phyloP scores from a whole-genome alignment of 2,888 invertebrate species.

The Apamea anceps region DNA sequence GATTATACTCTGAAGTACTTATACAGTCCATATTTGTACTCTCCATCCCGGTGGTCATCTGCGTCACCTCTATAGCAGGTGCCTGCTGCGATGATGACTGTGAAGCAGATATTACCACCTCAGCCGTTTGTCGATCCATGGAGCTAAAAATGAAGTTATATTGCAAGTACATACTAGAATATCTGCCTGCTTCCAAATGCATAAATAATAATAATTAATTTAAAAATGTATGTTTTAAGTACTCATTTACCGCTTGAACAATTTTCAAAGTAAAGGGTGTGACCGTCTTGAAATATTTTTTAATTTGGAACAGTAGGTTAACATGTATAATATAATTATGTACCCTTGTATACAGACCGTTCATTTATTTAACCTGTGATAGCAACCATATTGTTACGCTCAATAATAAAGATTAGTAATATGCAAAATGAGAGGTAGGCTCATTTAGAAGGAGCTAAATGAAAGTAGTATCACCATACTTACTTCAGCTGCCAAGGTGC shows the following conservation, averaged over 20 bases:
- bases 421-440: neutral
- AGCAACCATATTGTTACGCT: slow-evolving; percentile 12
- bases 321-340: neutral
- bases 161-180: neutral
- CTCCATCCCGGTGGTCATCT: too few species aligned
- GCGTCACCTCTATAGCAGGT: too few species aligned
- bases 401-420: neutral
- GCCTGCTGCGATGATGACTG: too few species aligned
- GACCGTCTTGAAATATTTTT: slow-evolving; percentile 4
- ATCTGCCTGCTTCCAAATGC: neutral
- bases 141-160: neutral
- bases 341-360: neutral
- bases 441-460: neutral
- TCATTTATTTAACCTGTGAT: neutral
- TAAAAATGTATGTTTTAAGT: too few species aligned
- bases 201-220: neutral
- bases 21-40: too few species aligned
- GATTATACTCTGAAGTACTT: too few species aligned
- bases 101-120: too few species aligned
- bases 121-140: too few species aligned
- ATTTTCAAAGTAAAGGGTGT: slow-evolving; percentile 11
- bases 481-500: too few species aligned
- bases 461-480: too few species aligned
- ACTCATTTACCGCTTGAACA: neutral
- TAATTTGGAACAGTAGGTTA: slow-evolving; percentile 10